A percentile compares a stretch with the other conserved stretches of the same genome.
Evolutionary conservation across 2,888 invertebrate genomes (phyloP).

Genomic region (Chrysina gloriosa): DNA sequence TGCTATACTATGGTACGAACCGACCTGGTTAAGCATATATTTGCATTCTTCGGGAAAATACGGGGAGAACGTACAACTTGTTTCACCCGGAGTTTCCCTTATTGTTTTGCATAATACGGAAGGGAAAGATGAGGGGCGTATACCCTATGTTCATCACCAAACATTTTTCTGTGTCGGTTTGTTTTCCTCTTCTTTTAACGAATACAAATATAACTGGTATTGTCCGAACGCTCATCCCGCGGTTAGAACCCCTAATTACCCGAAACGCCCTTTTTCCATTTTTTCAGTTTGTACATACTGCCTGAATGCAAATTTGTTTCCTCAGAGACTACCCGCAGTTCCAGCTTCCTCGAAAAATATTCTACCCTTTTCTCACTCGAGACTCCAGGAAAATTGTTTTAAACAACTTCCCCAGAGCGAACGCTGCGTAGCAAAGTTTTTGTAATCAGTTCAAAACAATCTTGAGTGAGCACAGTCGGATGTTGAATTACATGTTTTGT

Average conservation of each 20-base stretch:
- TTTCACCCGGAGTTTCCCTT: slow-evolving; percentile 13
- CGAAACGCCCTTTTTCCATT: neutral
- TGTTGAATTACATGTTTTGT: too few species aligned
- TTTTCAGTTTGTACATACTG: neutral
- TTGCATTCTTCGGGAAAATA: slow-evolving; percentile 11
- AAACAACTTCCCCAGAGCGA: neutral
- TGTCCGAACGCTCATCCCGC: neutral
- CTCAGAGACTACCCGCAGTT: neutral
- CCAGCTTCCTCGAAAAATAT: neutral
- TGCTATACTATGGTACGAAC: neutral
- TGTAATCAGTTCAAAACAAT: neutral
- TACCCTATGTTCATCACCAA: neutral
- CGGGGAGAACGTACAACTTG: slow-evolving; percentile 1
- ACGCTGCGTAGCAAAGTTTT: neutral
- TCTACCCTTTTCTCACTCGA: neutral
- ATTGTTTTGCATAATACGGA: slow-evolving; percentile 16
- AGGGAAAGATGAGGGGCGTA: neutral
- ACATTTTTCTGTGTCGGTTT: neutral
- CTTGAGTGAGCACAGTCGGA: neutral
- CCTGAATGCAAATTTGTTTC: neutral
- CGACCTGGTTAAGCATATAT: slow-evolving; percentile 8
- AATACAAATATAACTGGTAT: neutral
- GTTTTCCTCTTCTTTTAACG: neutral
- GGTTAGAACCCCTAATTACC: neutral
- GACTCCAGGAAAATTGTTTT: neutral